Conservation (phyloP, 2,113 vertebrate species). For the Rhombomys opimus region DNA sequence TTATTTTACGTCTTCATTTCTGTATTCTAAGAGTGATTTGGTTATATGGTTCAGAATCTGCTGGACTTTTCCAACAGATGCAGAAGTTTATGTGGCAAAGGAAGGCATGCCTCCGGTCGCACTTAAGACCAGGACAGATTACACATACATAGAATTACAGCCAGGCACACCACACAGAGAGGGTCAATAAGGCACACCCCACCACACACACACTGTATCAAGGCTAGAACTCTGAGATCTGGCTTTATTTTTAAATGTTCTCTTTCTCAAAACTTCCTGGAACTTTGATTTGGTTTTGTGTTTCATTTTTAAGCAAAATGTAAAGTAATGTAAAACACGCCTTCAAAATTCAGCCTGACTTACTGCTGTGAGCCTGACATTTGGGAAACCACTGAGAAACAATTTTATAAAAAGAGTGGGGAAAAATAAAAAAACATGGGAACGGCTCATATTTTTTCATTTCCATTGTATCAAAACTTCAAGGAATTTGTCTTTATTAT, state of each 20-base stretch:
- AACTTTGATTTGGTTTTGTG: background rate
- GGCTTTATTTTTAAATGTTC: background rate
- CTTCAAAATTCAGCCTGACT: constrained; percentile 4
- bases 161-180: background rate
- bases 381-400: background rate
- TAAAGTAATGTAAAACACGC: constrained; percentile 10
- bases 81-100: background rate
- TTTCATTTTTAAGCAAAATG: background rate
- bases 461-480: constrained; percentile 38
- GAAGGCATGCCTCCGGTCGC: background rate
- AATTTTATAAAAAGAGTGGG: constrained; percentile 7
- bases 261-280: background rate
- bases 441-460: constrained; percentile 29
- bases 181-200: too few species aligned
- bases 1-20: background rate
- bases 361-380: constrained; percentile 42
- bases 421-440: background rate
- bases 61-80: background rate
- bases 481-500: constrained; percentile 56
- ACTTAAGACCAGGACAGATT: background rate
- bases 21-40: constrained; percentile 30
- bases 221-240: background rate
- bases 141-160: background rate
- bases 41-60: constrained; percentile 4
- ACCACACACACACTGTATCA: too few species aligned